Evolutionary conservation across 1,140 invertebrate genomes (phyloP).

Genomic region (Caenorhabditis remanei): DNA sequence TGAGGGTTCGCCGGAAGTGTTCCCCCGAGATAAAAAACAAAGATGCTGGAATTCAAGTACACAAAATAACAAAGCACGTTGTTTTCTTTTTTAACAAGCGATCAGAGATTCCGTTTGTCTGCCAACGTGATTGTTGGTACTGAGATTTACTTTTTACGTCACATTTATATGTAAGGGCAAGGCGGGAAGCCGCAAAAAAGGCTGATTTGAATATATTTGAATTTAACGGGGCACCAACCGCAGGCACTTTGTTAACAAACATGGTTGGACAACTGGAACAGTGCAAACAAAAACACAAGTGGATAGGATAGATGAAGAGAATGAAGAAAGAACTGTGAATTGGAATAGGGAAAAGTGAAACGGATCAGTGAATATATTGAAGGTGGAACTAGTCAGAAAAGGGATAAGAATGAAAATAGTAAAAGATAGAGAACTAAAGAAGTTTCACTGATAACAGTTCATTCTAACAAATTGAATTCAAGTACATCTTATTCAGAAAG

Average conservation of each 20-base stretch:
- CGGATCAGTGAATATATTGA: constrained; percentile 14
- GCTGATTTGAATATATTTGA: constrained; percentile 49
- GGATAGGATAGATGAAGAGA: not conserved
- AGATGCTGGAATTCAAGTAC: constrained; percentile 21
- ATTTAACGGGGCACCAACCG: constrained; percentile 8
- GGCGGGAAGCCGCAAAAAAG: constrained; percentile 5
- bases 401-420: too few species aligned
- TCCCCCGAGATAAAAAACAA: constrained; percentile 3
- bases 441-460: constrained; percentile 35
- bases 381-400: constrained; percentile 25
- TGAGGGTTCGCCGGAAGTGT: not conserved
- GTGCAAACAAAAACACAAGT: constrained; percentile 53
- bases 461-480: not conserved
- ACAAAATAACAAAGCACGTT: constrained; percentile 4
- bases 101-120: not conserved
- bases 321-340: constrained; percentile 33
- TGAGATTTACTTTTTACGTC: not conserved
- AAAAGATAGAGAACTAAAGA: not conserved
- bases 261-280: constrained; percentile 51
- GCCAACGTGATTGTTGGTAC: not conserved
- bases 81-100: constrained; percentile 26
- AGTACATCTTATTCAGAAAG: not conserved
- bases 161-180: not conserved
- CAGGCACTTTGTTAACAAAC: constrained; percentile 47
- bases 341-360: constrained; percentile 9